Conservation (phyloP, 2,888 invertebrate species). For the Brachyopa scutellaris region DNA sequence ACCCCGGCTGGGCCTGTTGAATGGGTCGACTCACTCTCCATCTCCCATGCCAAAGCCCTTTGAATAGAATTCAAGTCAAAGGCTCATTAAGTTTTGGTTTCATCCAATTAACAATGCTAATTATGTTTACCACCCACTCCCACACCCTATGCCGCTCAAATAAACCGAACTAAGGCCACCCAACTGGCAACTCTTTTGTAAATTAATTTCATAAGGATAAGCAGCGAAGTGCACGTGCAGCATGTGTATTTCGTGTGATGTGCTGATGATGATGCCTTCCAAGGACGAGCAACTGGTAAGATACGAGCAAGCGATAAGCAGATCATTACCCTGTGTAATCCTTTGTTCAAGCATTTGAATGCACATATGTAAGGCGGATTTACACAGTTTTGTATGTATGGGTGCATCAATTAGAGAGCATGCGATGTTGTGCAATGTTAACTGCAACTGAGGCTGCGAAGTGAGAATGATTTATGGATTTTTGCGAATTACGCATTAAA, state of each 20-base stretch:
- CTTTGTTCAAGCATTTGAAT: slow-evolving; percentile 7
- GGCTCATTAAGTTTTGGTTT: slow-evolving; percentile 42
- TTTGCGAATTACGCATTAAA: too few relatives aligned
- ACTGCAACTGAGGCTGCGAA: too few relatives aligned
- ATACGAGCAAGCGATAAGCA: neutral
- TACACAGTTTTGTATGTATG: neutral
- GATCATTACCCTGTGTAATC: neutral
- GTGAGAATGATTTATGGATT: neutral
- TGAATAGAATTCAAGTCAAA: slow-evolving; percentile 32
- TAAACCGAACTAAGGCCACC: neutral
- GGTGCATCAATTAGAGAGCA: too few relatives aligned
- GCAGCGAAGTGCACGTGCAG: neutral
- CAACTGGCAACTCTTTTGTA: neutral
- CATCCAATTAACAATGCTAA: slow-evolving; percentile 29
- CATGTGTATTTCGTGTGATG: neutral
- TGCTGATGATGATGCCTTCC: neutral
- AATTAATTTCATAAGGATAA: neutral
- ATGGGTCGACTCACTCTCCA: too few relatives aligned
- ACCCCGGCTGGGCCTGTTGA: too few relatives aligned
- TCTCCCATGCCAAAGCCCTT: neutral
- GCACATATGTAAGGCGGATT: neutral
- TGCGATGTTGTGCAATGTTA: neutral
- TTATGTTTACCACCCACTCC: neutral
- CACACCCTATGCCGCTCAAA: neutral
- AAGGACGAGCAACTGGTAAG: neutral